Percentiles rank a stretch among this genome's conserved stretches.
Evolutionary conservation across 2,113 vertebrate genomes (phyloP).

Genomic region (Periophthalmus modestus): DNA sequence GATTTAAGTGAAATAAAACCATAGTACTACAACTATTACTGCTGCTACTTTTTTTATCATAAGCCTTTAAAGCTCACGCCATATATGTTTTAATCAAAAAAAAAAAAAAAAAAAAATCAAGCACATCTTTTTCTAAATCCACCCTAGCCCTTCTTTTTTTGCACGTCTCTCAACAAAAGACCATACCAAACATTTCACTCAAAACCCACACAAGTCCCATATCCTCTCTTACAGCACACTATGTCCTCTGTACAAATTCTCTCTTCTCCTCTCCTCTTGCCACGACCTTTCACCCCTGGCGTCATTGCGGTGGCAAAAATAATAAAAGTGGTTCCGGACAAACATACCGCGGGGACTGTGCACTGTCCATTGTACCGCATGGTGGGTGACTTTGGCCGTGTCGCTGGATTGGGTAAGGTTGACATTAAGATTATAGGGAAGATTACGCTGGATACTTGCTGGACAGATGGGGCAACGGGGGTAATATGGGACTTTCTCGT

Average conservation of each 20-base stretch:
- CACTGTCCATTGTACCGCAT: slow-evolving; percentile 47
- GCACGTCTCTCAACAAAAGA: not conserved
- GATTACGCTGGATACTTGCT: slow-evolving; percentile 65
- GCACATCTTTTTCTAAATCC: no score
- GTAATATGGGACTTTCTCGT: slow-evolving; percentile 16
- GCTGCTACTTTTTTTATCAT: no score
- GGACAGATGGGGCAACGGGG: slow-evolving; percentile 68
- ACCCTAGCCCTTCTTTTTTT: not conserved
- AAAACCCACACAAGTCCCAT: not conserved
- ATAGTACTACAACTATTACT: no score
- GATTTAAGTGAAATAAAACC: no score
- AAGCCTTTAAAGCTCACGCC: no score
- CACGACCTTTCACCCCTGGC: slow-evolving; percentile 73
- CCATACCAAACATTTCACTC: not conserved
- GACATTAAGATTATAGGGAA: slow-evolving; percentile 66
- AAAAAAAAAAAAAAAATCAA: not conserved
- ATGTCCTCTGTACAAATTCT: not conserved
- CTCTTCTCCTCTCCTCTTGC: not conserved
- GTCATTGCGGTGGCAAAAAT: slow-evolving; percentile 75
- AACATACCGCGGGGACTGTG: slow-evolving; percentile 49
- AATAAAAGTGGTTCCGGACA: slow-evolving; percentile 71
- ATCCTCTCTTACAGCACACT: not conserved
- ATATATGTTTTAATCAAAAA: no score
- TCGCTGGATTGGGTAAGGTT: slow-evolving; percentile 27
- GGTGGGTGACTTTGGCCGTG: slow-evolving; percentile 10